Conservation (phyloP, 2,113 vertebrate species). For the Platichthys flesus region DNA sequence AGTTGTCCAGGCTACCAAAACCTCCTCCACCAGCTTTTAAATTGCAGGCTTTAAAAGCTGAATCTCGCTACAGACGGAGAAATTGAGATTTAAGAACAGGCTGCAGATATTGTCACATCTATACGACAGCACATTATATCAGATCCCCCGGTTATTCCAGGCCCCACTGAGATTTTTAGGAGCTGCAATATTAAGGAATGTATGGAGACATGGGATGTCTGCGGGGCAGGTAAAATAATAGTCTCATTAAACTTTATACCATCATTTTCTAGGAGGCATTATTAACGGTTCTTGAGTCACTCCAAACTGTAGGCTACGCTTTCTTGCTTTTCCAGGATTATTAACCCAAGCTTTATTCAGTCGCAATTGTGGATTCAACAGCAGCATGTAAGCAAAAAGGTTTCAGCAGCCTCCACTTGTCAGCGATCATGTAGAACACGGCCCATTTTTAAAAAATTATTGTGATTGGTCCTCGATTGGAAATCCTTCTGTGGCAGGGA, state of each 20-base stretch:
- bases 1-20: not conserved
- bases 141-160: not conserved
- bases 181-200: not conserved
- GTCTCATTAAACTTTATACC: slow-evolving; percentile 7
- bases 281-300: too few relatives aligned
- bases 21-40: not conserved
- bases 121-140: slow-evolving; percentile 1
- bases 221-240: not conserved
- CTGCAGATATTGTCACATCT: too few relatives aligned
- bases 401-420: not conserved
- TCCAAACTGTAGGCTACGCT: too few relatives aligned
- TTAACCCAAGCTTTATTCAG: too few relatives aligned
- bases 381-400: not conserved
- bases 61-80: not conserved
- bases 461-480: too few relatives aligned
- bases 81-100: too few relatives aligned
- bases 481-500: too few relatives aligned
- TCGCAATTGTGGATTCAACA: not conserved
- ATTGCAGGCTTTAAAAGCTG: not conserved
- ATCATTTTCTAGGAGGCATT: too few relatives aligned
- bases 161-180: not conserved
- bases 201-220: not conserved
- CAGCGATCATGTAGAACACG: too few relatives aligned
- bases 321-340: too few relatives aligned
- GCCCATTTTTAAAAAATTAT: too few relatives aligned